Conservation (phyloP, 2,888 invertebrate genomes). For the Physocephala rufipes region DNA sequence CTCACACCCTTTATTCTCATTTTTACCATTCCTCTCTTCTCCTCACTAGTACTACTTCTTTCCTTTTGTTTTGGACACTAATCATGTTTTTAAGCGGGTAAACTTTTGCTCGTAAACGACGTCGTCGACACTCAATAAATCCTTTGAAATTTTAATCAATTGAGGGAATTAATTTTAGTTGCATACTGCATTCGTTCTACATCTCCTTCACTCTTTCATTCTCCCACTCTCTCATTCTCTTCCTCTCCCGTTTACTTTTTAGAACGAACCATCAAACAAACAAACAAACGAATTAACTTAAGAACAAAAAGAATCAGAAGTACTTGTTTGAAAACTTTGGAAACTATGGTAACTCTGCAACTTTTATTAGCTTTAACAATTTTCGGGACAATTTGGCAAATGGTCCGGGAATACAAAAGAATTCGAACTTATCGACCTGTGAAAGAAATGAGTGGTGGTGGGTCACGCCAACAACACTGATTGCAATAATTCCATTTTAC, state of each 20-base stretch:
- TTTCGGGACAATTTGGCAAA: conserved; percentile 13
- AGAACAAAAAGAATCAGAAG: neutral
- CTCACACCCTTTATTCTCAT: too few species aligned
- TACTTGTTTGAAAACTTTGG: conserved; percentile 8
- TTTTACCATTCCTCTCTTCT: too few species aligned
- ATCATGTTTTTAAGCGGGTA: neutral
- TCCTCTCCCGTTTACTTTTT: too few species aligned
- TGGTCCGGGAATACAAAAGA: neutral
- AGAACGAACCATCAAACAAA: too few species aligned
- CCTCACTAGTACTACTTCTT: too few species aligned
- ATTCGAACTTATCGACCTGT: neutral
- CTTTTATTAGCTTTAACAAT: conserved; percentile 22
- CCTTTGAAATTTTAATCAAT: conserved; percentile 11
- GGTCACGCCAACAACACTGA: neutral
- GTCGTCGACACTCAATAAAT: conserved; percentile 1
- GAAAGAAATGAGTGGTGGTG: neutral
- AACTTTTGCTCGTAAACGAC: neutral
- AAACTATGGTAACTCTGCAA: conserved; percentile 19
- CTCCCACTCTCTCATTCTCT: too few species aligned
- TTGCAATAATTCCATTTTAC: neutral
- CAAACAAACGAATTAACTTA: too few species aligned
- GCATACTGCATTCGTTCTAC: neutral
- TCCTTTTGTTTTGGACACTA: neutral
- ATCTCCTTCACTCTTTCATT: too few species aligned
- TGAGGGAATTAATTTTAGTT: conserved; percentile 12